phyloP scores from a whole-genome alignment of 2,888 invertebrate genomes.

The Lasioglossum marginatum region DNA sequence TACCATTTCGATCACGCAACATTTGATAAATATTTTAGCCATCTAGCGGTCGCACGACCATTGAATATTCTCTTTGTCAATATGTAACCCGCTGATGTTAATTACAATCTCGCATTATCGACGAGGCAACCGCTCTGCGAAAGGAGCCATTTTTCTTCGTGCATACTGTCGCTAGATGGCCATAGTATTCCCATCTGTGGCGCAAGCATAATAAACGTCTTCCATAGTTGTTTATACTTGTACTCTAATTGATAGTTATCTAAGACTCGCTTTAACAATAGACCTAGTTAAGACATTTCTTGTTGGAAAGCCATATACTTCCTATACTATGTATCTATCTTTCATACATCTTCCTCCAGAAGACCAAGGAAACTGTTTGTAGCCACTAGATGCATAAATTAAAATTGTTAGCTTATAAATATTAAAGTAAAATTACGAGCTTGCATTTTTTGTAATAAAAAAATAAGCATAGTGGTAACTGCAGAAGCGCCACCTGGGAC shows the following conservation, averaged over 20 bases:
- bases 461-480: not conserved
- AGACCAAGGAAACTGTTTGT: not conserved
- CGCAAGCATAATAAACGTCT: not conserved
- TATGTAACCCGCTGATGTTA: not conserved
- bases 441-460: not conserved
- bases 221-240: not conserved
- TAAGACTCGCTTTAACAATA: not conserved
- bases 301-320: not conserved
- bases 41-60: not conserved
- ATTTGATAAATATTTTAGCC: not conserved
- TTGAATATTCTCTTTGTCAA: not conserved
- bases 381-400: not conserved
- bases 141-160: not conserved
- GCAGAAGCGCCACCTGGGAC: not conserved
- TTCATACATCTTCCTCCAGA: not conserved
- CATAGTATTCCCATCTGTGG: not conserved
- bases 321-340: not conserved
- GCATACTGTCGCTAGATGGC: not conserved
- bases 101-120: not conserved
- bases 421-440: too few relatives aligned
- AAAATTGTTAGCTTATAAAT: not conserved
- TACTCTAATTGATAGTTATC: not conserved
- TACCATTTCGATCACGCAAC: constrained; percentile 14
- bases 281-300: not conserved
- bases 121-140: not conserved